phyloP scores from a whole-genome alignment of 1,140 invertebrate genomes.

The Saccostrea echinata region DNA sequence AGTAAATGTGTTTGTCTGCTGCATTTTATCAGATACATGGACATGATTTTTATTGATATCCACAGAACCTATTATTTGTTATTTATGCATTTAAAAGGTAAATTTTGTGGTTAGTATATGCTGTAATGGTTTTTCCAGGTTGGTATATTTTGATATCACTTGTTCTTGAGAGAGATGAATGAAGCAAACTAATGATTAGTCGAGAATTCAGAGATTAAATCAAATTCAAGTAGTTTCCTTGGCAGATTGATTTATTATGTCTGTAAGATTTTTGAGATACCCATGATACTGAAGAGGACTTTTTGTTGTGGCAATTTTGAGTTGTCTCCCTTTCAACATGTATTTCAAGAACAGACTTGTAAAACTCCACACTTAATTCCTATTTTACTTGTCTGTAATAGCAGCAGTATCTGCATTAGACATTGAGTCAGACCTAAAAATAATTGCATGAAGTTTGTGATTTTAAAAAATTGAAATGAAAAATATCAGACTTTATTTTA shows the following conservation, averaged over 20 bases:
- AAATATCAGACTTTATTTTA: too few relatives aligned
- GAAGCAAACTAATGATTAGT: neutral
- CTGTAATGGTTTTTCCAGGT: neutral
- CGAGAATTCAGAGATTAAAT: neutral
- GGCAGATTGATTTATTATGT: neutral
- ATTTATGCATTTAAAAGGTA: neutral
- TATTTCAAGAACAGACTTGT: neutral
- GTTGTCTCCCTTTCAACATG: neutral
- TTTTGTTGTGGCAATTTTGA: neutral
- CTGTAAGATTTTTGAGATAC: neutral
- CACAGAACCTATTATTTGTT: neutral
- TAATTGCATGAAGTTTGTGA: too few relatives aligned
- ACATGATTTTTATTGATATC: neutral
- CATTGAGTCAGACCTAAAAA: too few relatives aligned
- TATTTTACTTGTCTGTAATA: neutral
- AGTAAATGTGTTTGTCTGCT: neutral
- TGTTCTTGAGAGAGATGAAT: constrained; percentile 12
- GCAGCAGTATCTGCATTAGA: too few relatives aligned
- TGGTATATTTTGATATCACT: constrained; percentile 3
- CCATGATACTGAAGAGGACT: neutral
- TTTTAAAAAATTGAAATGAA: too few relatives aligned
- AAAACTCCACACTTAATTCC: neutral
- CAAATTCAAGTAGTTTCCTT: constrained; percentile 10
- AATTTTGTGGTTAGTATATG: neutral
- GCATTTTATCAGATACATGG: constrained; percentile 20